Conservation (phyloP, 2,113 vertebrate genomes). For the Cyprinodon variegatus region DNA sequence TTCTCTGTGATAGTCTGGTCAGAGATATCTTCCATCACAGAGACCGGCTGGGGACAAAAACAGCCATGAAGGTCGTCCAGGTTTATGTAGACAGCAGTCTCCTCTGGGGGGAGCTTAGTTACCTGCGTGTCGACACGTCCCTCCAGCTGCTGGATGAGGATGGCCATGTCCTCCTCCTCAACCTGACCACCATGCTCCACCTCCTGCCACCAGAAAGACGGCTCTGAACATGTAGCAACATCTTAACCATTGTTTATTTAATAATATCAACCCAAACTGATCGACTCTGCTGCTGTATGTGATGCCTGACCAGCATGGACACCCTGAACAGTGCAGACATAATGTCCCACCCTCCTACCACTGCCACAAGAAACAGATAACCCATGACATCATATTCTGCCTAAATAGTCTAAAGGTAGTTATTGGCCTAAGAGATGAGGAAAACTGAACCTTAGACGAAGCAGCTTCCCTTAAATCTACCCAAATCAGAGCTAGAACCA, state of each 20-base stretch:
- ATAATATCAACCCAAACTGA: not conserved
- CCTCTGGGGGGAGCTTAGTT: not conserved
- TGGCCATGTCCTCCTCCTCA: slow-evolving; percentile 88
- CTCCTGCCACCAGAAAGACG: slow-evolving; percentile 77
- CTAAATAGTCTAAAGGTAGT: not conserved
- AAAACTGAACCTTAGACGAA: no score
- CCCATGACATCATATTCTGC: not conserved
- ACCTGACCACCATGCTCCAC: slow-evolving; percentile 84
- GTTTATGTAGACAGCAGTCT: not conserved
- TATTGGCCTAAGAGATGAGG: no score
- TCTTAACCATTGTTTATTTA: not conserved
- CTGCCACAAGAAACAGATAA: no score
- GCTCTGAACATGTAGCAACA: not conserved
- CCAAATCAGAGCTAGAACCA: not conserved
- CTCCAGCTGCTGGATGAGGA: slow-evolving; percentile 82
- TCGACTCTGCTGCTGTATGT: no score
- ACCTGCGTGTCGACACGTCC: slow-evolving; percentile 60
- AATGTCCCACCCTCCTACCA: no score
- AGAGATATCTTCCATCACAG: slow-evolving; percentile 89
- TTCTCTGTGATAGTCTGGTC: slow-evolving; percentile 85
- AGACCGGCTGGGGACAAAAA: slow-evolving; percentile 84
- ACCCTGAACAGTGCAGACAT: no score
- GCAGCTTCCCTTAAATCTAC: not conserved
- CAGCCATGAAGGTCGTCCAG: not conserved
- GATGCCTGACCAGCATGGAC: no score